phyloP scores from a whole-genome alignment of 2,797 vertebrate species.

The Varecia variegata region DNA sequence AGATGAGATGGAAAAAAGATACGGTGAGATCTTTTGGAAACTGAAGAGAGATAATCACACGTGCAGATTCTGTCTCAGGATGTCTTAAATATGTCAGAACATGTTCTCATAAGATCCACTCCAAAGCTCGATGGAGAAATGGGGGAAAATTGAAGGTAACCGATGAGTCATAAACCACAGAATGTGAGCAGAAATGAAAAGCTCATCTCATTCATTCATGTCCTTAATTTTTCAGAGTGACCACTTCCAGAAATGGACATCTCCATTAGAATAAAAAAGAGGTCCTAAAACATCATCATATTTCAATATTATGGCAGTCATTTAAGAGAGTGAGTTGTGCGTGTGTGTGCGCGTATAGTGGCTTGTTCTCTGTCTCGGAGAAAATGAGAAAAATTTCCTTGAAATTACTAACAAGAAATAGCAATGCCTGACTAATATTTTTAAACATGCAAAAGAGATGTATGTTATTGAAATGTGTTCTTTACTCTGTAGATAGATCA shows the following conservation, averaged over 20 bases:
- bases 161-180: neutral
- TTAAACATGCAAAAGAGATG: neutral
- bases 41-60: constrained; percentile 60
- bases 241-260: neutral
- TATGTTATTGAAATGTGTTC: neutral
- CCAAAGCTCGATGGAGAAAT: constrained; percentile 41
- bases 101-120: constrained; percentile 40
- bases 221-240: constrained; percentile 7
- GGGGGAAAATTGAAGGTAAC: constrained; percentile 7
- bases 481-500: neutral
- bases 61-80: constrained; percentile 38
- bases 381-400: neutral
- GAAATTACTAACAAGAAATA: neutral
- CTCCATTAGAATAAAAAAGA: neutral
- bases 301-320: neutral
- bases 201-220: neutral
- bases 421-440: neutral
- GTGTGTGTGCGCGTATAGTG: neutral
- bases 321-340: neutral
- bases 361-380: neutral
- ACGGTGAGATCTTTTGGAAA: constrained; percentile 65
- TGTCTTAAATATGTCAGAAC: constrained; percentile 63
- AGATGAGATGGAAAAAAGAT: constrained; percentile 67
- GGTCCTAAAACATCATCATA: neutral
- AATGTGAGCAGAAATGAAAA: neutral